Base-by-base conservation (phyloP, 2,797 vertebrate species). In the Crenuchus spilurus region DNA sequence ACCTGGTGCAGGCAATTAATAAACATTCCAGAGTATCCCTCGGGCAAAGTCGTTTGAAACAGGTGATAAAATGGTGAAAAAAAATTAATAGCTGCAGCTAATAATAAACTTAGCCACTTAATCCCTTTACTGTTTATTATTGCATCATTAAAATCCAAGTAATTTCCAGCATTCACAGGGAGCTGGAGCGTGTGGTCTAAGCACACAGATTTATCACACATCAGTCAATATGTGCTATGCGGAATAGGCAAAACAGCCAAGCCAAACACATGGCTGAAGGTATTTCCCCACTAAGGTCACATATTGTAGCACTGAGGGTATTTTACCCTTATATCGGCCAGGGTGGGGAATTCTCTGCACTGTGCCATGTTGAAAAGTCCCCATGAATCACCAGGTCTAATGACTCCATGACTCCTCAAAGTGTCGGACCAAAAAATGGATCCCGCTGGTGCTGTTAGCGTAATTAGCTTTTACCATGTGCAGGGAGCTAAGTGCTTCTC, bases 401-500 rank as follows among this genome's bases (percentile, higher is more conserved):
- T 87, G 61, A 69, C 79, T 44, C 58, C 74, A 72, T 78, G 82
- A 80, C 82, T 86, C 82, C 80, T 76, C 78, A 73, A 78, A 16
- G 75, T 88, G 86, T 86, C 84, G 86, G 83, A 80, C 37, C 72
- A 80, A 85, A 86, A 87, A 87, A 88, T 83, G 76, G 80, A 87
- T 87, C 83, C 84, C 84, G 35, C 85, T 88, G 85, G 89, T 89
- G 82, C 85, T 84, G 81, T 91, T 90, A 86, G 81, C 83, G 77
- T 88, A 90, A 92, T 91, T 88, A 88, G 82, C 78, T 80, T 75
- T 82, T 81, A 84, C 74, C 80, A 80, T 79, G 84, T 72, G 76
- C 84, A 74, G 75, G 67, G 55, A 81, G 80, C 70, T 81, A 84
- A 81, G 71, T 76, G 83, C 70, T 58, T 57, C 24, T 42, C 24